Evolutionary conservation across 2,113 vertebrate species (phyloP).

Genomic region (Rhynchomys soricoides): DNA sequence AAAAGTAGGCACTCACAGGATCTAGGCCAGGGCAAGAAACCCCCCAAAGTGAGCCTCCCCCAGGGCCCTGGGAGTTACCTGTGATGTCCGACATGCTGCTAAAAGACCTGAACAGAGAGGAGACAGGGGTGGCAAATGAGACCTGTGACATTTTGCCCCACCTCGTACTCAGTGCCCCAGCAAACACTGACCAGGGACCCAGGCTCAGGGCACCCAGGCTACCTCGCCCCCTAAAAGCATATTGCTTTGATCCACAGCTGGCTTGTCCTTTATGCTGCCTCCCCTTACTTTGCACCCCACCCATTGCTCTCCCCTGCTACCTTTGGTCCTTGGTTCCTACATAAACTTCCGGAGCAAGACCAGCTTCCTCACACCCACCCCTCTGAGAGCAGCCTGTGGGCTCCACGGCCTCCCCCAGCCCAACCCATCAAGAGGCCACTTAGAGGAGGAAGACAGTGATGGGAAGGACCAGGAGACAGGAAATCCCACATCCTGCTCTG

Average conservation of each 20-base stretch:
- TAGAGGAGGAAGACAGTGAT: not conserved
- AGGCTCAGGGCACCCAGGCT: not conserved
- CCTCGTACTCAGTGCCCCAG: not conserved
- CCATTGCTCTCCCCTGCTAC: not conserved
- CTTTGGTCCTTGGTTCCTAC: not conserved
- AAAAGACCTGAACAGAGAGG: constrained; percentile 82
- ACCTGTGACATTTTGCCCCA: not conserved
- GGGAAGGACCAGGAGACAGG: not conserved
- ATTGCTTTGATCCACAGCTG: not conserved
- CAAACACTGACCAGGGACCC: not conserved
- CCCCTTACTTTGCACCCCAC: not conserved
- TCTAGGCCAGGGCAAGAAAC: not conserved
- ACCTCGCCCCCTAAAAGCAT: not conserved
- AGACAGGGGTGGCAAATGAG: not conserved
- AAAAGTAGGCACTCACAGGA: not conserved
- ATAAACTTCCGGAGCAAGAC: not conserved
- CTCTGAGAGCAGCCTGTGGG: not conserved
- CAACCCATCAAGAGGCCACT: not conserved
- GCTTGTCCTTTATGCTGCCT: not conserved
- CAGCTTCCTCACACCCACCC: fast-evolving
- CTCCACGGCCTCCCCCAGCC: not conserved
- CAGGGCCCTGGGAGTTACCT: constrained; percentile 76
- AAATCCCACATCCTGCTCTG: not conserved
- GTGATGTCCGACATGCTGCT: constrained; percentile 87
- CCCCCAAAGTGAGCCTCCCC: not conserved